Base-by-base conservation (phyloP, 92 coral and sea anemone species). In the Phenganax subtilis region DNA sequence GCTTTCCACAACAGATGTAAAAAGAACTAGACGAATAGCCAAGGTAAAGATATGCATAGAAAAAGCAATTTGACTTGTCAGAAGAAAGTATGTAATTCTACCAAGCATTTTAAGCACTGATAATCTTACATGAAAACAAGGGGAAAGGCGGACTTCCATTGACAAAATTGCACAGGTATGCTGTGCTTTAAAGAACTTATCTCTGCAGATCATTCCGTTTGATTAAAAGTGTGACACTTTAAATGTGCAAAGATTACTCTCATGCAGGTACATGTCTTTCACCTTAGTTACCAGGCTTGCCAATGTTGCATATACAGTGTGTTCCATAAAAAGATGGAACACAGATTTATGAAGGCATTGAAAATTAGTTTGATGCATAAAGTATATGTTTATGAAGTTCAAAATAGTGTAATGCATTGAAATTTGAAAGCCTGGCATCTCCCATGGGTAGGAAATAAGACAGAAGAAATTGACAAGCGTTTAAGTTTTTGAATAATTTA, bases 181-280 rank as follows among this genome's bases (percentile, higher is more conserved):
- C 66, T 85, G 87, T 85, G 87, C 85, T 6, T 63, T 85, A 25
- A 72, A 81, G 10, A 81, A 81, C 37, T 47, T 85, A 25, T 77
- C 76, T 51, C 76, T 54, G 16, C 57, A 84, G 2, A 69, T 85
- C 52, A 59, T 85, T 28, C 87, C 87, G 11, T 64, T 78, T 64
- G 80, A 85, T 57, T 85, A 78, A 74, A 14, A 37, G 47, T 37
- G 47, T 37, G 2, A 37, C 5, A 5, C 47, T 37, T 37, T 37
- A 37, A 1, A 57, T 59, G 16, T 14, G 16, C 27, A 59, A 59
- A 1, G 65, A 59, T 14, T 14, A 6, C 27, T 25, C 7, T 59
- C 7, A 59, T 6, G 7, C 7, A 1, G 7, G 27, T 59, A 59
- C 16, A 14, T 1, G 2, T 59, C 47, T 37, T 2, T 37, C 3